phyloP scores from a whole-genome alignment of 2,113 vertebrate genomes.

The Pangasianodon hypophthalmus region DNA sequence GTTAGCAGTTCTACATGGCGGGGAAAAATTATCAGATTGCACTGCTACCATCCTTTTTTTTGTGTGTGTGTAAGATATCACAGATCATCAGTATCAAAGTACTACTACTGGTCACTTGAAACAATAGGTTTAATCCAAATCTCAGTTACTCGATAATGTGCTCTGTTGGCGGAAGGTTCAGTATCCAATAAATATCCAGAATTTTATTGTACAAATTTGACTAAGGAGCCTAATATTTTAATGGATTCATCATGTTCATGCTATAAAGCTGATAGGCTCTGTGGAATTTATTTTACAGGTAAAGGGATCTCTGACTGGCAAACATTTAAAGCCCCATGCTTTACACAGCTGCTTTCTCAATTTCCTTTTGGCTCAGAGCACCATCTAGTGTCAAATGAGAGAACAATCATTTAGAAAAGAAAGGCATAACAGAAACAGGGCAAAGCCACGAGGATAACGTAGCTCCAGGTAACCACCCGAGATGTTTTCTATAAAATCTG shows the following conservation, averaged over 20 bases:
- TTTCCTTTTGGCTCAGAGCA: not conserved
- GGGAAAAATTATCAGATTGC: not conserved
- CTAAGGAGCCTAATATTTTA: not conserved
- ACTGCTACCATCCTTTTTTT: not conserved
- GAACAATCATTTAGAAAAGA: not conserved
- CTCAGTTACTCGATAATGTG: not conserved
- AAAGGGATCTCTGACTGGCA: not conserved
- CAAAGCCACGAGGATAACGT: not conserved
- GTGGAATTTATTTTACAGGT: not conserved
- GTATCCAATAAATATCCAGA: not conserved
- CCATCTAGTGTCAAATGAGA: constrained; percentile 15
- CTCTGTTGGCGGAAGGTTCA: not conserved
- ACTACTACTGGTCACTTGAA: not conserved
- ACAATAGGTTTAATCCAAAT: not conserved
- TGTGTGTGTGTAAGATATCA: not conserved
- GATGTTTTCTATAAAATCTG: not conserved
- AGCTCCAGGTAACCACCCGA: not conserved
- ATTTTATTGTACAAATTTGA: not conserved
- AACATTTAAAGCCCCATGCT: not conserved
- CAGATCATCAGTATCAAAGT: too few species aligned
- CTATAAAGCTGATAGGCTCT: not conserved
- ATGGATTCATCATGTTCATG: not conserved
- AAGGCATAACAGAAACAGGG: not conserved
- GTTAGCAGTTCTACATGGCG: not conserved
- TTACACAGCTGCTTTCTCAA: not conserved